A percentile compares a stretch with the other conserved stretches of the same genome.
Evolutionary conservation across 1,140 invertebrate species (phyloP).

Genomic region (Campodea augens): DNA sequence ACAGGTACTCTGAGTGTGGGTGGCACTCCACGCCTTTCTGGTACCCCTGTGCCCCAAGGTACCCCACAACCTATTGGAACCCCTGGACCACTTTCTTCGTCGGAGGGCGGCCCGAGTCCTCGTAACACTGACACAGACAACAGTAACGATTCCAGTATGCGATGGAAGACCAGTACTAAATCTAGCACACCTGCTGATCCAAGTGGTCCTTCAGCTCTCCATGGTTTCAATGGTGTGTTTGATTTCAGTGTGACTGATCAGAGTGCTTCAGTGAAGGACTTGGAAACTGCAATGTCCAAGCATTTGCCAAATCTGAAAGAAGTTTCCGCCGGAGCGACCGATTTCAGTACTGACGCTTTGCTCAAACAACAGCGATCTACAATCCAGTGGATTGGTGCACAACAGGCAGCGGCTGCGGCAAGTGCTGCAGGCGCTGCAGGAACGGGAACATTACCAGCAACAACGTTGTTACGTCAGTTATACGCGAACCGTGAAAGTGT

Average conservation of each 20-base stretch:
- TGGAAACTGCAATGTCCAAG: constrained; percentile 91
- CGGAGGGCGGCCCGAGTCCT: neutral
- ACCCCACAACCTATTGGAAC: neutral
- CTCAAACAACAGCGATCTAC: constrained; percentile 52
- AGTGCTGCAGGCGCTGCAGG: constrained; percentile 3
- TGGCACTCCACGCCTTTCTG: no score
- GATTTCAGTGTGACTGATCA: constrained; percentile 6
- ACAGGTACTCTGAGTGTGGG: no score
- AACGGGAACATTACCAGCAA: constrained; percentile 41
- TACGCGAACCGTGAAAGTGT: constrained; percentile 88
- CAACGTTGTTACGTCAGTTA: constrained; percentile 66
- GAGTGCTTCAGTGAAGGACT: constrained; percentile 60
- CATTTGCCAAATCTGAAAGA: constrained; percentile 44
- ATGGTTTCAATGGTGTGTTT: no score
- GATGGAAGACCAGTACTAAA: neutral
- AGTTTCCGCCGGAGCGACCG: constrained; percentile 41
- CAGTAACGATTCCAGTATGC: neutral
- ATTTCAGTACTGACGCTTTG: constrained; percentile 68
- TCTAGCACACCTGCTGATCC: neutral
- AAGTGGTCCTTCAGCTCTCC: no score
- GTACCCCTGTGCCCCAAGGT: no score
- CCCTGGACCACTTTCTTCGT: neutral
- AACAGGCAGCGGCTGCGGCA: constrained; percentile 26
- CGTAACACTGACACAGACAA: neutral
- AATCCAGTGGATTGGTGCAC: constrained; percentile 79